Base-by-base conservation (phyloP, 2,113 vertebrate genomes). In the Neoarius graeffei region DNA sequence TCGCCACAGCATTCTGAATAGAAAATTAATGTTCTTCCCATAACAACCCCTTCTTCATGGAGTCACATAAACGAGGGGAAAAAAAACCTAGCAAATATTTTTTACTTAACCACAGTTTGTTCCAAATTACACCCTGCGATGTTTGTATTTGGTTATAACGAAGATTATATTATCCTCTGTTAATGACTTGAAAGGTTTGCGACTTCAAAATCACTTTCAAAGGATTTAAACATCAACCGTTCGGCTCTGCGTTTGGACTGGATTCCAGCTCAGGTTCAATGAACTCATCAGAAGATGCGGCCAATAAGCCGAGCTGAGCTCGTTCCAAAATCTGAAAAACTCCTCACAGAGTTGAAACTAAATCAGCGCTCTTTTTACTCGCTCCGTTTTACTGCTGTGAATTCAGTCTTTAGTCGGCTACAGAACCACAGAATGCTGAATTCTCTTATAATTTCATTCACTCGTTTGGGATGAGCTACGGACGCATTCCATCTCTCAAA, bases 341-440 rank as follows among this genome's bases (percentile, higher is more conserved):
- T 11, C 59, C 57, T 80, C 62, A 54, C 77, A 60, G 62, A 15
- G 30, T 59, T 48, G 52, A 90, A 69, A 85, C 27, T 69, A 84
- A 90, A 88, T 90, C 83, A 30, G 64, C 86, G 67, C 52, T 56
- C 9, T 83, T 90, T 88, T 85, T 87, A 77, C 80, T 80, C 59
- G 9, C 48, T 83, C 86, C 83, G 62, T 87, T 87, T 84, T 87
- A 77, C 80, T 80, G 66, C 35, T 71, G 62, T 84, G 73, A 74
- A 87, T 84, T 84, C 27, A 84, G 69, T 64, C 57, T 83, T 69
- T 56, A 87, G 67, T 59, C 83, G 85, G 79, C 77, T 20, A 42
- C n/a, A 87, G 82, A 85, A 42, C 35, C 35, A 52, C 7, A 35
- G 69, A 66, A 54, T 42, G 35, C 89, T 83, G 86, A 88, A 81